Percentiles rank a stretch among this genome's conserved stretches.
Conservation (phyloP, 1,140 invertebrate genomes). For the Drosophila kikkawai region DNA sequence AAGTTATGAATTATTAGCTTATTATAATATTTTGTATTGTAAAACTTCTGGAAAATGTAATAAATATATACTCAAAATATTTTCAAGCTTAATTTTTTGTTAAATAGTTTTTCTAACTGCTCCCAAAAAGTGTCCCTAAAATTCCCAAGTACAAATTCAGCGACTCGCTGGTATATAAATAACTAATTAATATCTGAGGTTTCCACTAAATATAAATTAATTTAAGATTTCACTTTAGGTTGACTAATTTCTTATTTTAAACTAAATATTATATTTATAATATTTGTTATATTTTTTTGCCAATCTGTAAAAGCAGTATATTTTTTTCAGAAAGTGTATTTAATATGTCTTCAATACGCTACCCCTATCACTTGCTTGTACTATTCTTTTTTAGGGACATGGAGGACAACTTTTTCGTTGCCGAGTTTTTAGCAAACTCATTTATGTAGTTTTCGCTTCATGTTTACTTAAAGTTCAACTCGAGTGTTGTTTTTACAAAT, state of each 20-base stretch:
- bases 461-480: conserved; percentile 82
- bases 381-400: conserved; percentile 1
- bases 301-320: too few species aligned
- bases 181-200: too few species aligned
- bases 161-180: background rate
- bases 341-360: background rate
- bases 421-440: conserved; percentile 80
- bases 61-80: background rate
- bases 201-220: too few species aligned
- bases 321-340: conserved; percentile 5
- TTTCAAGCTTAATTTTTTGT: background rate
- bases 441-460: conserved; percentile 79
- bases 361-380: conserved; percentile 1
- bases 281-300: background rate
- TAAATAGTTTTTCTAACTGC: background rate
- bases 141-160: background rate
- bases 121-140: too few species aligned
- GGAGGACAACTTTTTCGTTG: conserved; percentile 66
- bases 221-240: too few species aligned
- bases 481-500: conserved; percentile 84
- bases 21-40: background rate
- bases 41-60: too few species aligned
- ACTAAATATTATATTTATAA: background rate
- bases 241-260: too few species aligned
- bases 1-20: background rate